A percentile compares a stretch with the other conserved stretches of the same genome.
These are phyloP conservation scores for Clavelina lepadiformis DNA, from an alignment of 23 tunicate species.

Conservation along the genomic window DNA sequence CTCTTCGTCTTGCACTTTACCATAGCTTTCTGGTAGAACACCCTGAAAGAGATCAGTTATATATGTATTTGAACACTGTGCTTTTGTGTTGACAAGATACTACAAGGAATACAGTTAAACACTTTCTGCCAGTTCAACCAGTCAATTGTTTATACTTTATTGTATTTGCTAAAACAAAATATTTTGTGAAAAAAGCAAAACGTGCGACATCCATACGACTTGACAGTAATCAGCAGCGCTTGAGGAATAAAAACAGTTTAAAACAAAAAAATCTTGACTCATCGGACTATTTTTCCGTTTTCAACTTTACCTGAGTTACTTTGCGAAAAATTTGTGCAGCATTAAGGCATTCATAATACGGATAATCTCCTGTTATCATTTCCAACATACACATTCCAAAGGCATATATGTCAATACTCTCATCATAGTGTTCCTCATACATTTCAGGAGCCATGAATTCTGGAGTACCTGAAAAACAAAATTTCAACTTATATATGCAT, in stretches of 20 bases:
- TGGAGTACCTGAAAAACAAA: constrained; percentile 73
- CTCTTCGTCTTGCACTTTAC: constrained; percentile 76
- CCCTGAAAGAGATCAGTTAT: constrained; percentile 35
- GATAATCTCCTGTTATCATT: constrained; percentile 97
- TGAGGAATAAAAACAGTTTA: too few species aligned
- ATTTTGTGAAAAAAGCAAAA: too few species aligned
- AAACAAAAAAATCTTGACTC: too few species aligned
- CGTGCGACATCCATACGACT: too few species aligned
- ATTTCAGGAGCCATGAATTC: constrained; percentile 99
- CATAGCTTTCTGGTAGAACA: constrained; percentile 63
- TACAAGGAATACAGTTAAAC: too few species aligned
- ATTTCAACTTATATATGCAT: too few species aligned
- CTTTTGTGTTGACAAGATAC: too few species aligned
- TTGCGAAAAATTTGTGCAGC: constrained; percentile 93
- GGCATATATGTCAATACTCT: constrained; percentile 92
- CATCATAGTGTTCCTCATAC: constrained; percentile 96
- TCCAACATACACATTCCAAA: constrained; percentile 99
- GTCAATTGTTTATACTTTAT: too few species aligned
- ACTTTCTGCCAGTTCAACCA: too few species aligned
- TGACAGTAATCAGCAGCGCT: too few species aligned
- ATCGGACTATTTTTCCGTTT: too few species aligned
- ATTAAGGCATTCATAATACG: constrained; percentile 90
- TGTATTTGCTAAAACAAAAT: too few species aligned
- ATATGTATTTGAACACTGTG: neutral
- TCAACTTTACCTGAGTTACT: constrained; percentile 91